phyloP scores from a whole-genome alignment of 2,113 vertebrate genomes.

The Oceanodroma tethys region DNA sequence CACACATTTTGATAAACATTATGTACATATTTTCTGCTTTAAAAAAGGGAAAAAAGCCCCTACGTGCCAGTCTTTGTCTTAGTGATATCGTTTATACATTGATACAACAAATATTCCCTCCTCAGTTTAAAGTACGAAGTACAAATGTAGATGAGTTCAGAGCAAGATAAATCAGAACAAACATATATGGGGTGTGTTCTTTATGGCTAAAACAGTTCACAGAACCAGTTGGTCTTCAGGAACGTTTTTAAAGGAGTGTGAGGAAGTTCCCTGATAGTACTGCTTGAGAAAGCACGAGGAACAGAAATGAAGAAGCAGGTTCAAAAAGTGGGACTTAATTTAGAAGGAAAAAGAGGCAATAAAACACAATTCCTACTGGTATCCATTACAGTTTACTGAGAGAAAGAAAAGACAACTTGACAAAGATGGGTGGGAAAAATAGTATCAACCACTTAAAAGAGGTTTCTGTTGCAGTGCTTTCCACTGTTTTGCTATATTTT shows the following conservation, averaged over 20 bases:
- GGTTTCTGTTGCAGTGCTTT: not conserved
- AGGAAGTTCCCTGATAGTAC: not conserved
- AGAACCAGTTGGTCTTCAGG: not conserved
- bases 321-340: not conserved
- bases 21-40: not conserved
- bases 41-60: rapidly evolving
- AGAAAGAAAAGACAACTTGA: not conserved
- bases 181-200: constrained; percentile 47
- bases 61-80: not conserved
- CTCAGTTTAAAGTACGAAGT: constrained; percentile 57
- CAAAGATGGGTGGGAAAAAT: not conserved
- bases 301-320: not conserved
- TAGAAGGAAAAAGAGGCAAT: not conserved
- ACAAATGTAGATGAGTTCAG: not conserved
- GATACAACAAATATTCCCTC: constrained; percentile 18
- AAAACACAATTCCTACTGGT: not conserved
- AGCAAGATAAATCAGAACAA: constrained; percentile 50
- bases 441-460: not conserved
- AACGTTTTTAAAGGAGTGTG: not conserved
- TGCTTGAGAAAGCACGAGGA: not conserved
- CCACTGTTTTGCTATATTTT: not conserved
- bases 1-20: not conserved
- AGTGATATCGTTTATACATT: not conserved
- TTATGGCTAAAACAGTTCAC: not conserved
- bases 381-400: not conserved